Conservation (phyloP, 1,140 invertebrate species). For the Drosophila sechellia region DNA sequence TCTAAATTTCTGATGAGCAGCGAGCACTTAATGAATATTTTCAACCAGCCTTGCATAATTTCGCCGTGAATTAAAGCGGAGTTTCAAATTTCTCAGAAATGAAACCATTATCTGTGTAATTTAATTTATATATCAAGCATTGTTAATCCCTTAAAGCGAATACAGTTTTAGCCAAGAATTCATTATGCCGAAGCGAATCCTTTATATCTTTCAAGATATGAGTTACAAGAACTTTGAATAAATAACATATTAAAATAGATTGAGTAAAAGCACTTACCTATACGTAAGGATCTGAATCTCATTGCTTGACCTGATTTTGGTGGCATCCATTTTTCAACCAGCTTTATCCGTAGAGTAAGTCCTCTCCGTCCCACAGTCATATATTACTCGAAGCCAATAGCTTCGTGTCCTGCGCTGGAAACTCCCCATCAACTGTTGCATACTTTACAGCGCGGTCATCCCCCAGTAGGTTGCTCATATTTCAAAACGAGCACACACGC, state of each 20-base stretch:
- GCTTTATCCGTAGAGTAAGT: neutral
- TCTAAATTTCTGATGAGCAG: conserved; percentile 75
- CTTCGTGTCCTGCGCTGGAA: conserved; percentile 4
- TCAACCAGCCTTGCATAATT: conserved; percentile 41
- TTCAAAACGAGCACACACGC: conserved; percentile 44
- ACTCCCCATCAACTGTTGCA: conserved; percentile 65
- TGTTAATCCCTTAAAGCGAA: neutral
- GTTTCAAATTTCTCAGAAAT: neutral
- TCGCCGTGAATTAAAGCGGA: conserved; percentile 39
- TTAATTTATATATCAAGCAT: neutral
- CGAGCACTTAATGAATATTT: conserved; percentile 64
- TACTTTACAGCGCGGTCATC: conserved; percentile 52
- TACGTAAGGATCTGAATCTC: neutral
- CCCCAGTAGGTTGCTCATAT: conserved; percentile 51
- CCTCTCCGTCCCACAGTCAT: conserved; percentile 3
- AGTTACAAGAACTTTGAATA: neutral
- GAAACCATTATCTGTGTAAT: too few species aligned
- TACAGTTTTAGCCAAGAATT: too few species aligned
- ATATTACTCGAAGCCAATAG: conserved; percentile 33
- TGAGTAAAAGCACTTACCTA: neutral
- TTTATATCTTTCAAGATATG: too few species aligned
- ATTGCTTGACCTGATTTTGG: neutral
- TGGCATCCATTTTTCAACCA: neutral
- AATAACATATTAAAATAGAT: neutral
- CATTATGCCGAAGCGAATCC: too few species aligned